phyloP scores from a whole-genome alignment of 2,113 vertebrate species.

The Xiphorhynchus elegans region DNA sequence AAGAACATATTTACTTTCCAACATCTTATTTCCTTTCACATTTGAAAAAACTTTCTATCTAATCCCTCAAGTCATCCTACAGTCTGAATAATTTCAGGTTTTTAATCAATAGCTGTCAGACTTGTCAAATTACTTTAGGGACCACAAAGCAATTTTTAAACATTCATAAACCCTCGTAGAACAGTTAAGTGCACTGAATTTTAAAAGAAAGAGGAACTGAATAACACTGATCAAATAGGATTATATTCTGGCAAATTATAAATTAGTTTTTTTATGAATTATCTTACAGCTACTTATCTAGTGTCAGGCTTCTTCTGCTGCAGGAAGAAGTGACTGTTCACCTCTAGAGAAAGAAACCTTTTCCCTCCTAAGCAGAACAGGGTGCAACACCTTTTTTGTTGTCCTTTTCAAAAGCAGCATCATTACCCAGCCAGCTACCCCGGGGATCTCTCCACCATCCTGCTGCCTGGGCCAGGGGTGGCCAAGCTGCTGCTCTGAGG shows the following conservation, averaged over 20 bases:
- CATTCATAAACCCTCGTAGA: conserved; percentile 81
- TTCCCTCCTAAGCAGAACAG: background rate
- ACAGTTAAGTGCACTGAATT: conserved; percentile 74
- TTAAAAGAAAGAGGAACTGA: conserved; percentile 69
- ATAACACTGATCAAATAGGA: conserved; percentile 68
- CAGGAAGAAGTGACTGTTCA: background rate
- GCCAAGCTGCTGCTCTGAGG: background rate
- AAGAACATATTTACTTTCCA: conserved; percentile 63
- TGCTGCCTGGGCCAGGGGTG: background rate
- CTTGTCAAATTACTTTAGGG: conserved; percentile 84
- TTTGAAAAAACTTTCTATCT: conserved; percentile 74
- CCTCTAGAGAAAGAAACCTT: background rate
- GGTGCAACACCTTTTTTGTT: accelerated
- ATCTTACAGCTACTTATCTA: conserved; percentile 38
- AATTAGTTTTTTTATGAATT: conserved; percentile 71
- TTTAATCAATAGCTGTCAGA: conserved; percentile 87
- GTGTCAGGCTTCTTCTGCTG: background rate
- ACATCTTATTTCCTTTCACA: conserved; percentile 68
- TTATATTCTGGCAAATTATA: conserved; percentile 64
- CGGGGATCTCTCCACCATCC: background rate
- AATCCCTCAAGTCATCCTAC: conserved; percentile 76
- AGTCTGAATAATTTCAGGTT: conserved; percentile 80
- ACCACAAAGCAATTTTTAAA: conserved; percentile 83
- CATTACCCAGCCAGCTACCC: background rate
- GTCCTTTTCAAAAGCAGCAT: background rate